Percentiles rank a stretch among this genome's conserved stretches.
Conservation (phyloP, 2,797 vertebrate species). For the Apodemus agrarius region DNA sequence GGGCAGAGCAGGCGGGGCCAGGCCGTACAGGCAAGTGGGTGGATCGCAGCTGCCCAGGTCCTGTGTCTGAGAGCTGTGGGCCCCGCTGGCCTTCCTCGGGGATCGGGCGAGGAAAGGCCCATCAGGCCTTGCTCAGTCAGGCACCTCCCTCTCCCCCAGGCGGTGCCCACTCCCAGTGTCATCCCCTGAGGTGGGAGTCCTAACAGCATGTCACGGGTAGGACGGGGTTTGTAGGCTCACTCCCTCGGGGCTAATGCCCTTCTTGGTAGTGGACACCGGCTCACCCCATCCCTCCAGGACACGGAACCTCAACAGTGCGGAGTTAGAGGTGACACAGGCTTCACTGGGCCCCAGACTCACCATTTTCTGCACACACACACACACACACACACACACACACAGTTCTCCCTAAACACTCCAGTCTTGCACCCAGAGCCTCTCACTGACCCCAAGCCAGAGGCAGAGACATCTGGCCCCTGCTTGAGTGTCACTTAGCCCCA, state of each 20-base stretch:
- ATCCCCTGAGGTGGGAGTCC: too few species aligned
- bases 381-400: not conserved
- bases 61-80: not conserved
- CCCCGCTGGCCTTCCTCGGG: not conserved
- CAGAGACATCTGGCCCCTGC: not conserved
- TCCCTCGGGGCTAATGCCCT: not conserved
- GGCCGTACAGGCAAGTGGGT: not conserved
- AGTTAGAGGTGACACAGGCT: not conserved
- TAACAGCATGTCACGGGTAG: not conserved
- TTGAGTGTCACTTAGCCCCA: not conserved
- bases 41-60: not conserved
- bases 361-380: not conserved
- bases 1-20: not conserved
- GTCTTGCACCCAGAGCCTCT: not conserved
- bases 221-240: too few species aligned
- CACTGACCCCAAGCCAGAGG: not conserved
- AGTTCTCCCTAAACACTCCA: not conserved
- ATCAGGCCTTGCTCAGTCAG: not conserved
- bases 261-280: not conserved
- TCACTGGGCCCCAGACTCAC: not conserved
- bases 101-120: not conserved
- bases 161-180: too few species aligned
- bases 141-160: not conserved
- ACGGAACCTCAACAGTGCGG: not conserved
- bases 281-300: not conserved